Base-by-base conservation (phyloP, 1,140 invertebrate genomes). In the Drosophila takahashii region DNA sequence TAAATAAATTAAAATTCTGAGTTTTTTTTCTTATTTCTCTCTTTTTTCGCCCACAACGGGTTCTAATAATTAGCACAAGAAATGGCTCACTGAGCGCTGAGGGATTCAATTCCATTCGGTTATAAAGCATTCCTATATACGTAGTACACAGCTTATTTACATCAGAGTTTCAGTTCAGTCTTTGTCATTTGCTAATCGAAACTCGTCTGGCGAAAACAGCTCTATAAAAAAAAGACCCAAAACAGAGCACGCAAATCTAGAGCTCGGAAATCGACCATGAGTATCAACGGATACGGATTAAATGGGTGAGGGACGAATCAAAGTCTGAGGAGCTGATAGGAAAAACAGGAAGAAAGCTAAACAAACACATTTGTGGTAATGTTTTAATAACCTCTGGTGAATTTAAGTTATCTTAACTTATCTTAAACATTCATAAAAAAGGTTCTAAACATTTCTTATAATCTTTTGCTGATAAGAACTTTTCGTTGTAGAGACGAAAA, bases 21-120 rank as follows among this genome's bases (percentile, higher is more conserved):
- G 36, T 58, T 54, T 79, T 62, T 62, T 22, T 65, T 61, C 69
- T 65, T 79, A 32, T 52, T 16, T 47, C 18, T 32, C 18, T 18
- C 6, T 3, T 29, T n/a, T 39, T 9, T 50, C 80, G 65, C 80
- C 81, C 72, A 85, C 80, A 64, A 27, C 64, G 42, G 34, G 39
- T 48, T 60, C 32, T 71, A 72, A 80, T 76, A 80, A 80, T 85
- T 84, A 85, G 71, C 80, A 60, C 65, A 79, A 84, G 80, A 84
- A 84, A 72, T 79, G 61, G 41, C 64, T 67, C 54, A 61, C 61
- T 45, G 26, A 45, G 27, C 42, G 5, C 16, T 15, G 45, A 29
- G 22, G 53, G 32, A 27, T 50, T 47, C 26, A 29, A 48, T 48
- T 66, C 34, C 37, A 18, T 15, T n/a, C 15, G 34, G 34, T 10